A percentile compares a stretch with the other conserved stretches of the same genome.
Conservation (phyloP, 2,113 vertebrate genomes). For the Gadus chalcogrammus region DNA sequence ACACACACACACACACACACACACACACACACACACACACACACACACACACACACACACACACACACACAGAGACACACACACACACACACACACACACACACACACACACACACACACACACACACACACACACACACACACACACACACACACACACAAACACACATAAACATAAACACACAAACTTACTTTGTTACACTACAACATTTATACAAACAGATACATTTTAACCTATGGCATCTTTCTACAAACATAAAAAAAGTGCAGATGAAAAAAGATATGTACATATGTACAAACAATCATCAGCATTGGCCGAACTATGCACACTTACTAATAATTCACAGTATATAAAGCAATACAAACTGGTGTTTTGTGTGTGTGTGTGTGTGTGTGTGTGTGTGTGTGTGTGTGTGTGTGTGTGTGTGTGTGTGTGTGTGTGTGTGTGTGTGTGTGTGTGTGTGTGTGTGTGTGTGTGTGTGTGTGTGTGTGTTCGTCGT, state of each 20-base stretch:
- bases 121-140: too few species aligned
- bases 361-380: too few species aligned
- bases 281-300: slow-evolving; percentile 15
- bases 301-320: slow-evolving; percentile 34
- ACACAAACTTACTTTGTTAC: neutral
- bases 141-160: neutral
- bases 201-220: neutral
- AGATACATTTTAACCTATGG: slow-evolving; percentile 2
- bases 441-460: too few species aligned
- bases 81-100: slow-evolving; percentile 1
- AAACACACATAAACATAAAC: slow-evolving; percentile 25
- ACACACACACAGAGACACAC: too few species aligned
- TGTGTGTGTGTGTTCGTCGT: slow-evolving; percentile 32
- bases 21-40: slow-evolving; percentile 16
- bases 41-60: slow-evolving; percentile 21
- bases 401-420: too few species aligned
- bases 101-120: too few species aligned
- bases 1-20: neutral
- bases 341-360: too few species aligned
- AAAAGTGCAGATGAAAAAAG: slow-evolving; percentile 17
- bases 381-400: too few species aligned
- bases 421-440: too few species aligned
- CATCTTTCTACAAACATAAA: slow-evolving; percentile 23
- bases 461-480: too few species aligned
- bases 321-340: neutral